A percentile compares a stretch with the other conserved stretches of the same genome.
phyloP scores from a whole-genome alignment of 2,888 invertebrate species.

The Lissocephala sabroskyi region DNA sequence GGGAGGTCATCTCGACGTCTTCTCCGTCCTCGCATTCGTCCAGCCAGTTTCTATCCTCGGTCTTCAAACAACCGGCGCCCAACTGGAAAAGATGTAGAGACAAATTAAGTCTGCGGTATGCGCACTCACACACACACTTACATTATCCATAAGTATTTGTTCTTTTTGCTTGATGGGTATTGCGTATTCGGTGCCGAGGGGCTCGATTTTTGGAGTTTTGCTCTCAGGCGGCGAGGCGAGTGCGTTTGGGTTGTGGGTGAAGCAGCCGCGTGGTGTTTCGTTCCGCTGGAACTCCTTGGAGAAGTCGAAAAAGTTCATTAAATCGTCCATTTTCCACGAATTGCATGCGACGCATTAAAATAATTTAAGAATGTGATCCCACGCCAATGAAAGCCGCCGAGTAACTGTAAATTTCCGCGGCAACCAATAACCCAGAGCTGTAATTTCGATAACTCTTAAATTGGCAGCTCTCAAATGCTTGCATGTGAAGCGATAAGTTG shows the following conservation, averaged over 20 bases:
- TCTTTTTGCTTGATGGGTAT: slow-evolving; percentile 46
- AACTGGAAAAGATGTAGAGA: neutral
- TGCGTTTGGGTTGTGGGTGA: slow-evolving; percentile 33
- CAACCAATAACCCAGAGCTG: too few relatives aligned
- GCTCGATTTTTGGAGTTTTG: slow-evolving; percentile 52
- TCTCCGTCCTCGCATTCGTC: slow-evolving; percentile 66
- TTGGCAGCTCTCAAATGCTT: too few relatives aligned
- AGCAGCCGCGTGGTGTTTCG: slow-evolving; percentile 38
- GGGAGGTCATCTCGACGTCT: slow-evolving; percentile 49
- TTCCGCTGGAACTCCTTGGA: slow-evolving; percentile 64
- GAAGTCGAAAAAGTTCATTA: slow-evolving; percentile 68
- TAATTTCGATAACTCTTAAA: too few relatives aligned
- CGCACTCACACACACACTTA: slow-evolving; percentile 22
- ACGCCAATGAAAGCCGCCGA: too few relatives aligned
- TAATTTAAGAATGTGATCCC: too few relatives aligned
- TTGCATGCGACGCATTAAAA: too few relatives aligned
- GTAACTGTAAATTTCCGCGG: too few relatives aligned
- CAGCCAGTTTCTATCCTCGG: slow-evolving; percentile 31
- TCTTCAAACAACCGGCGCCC: slow-evolving; percentile 6
- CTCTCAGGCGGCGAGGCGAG: slow-evolving; percentile 20
- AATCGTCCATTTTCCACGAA: slow-evolving; percentile 68
- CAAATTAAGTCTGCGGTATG: too few relatives aligned
- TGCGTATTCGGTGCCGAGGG: slow-evolving; percentile 57
- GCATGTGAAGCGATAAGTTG: too few relatives aligned
- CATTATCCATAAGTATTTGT: slow-evolving; percentile 48